phyloP scores from a whole-genome alignment of 2,113 vertebrate species.

The Percopsis transmontana region DNA sequence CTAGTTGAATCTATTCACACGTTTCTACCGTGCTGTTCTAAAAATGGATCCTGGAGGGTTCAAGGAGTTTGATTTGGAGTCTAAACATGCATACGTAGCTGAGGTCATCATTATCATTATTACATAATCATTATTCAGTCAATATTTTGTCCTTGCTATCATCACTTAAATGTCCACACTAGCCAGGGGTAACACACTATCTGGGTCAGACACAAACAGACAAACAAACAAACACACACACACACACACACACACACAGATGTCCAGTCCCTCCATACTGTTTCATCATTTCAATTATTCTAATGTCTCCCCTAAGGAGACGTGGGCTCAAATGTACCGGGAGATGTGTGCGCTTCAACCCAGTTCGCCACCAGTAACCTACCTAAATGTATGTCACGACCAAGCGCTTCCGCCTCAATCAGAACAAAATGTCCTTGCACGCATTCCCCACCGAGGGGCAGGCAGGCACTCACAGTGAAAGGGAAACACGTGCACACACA shows the following conservation, averaged over 20 bases:
- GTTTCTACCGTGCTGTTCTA: too few species aligned
- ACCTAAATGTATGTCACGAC: constrained; percentile 72
- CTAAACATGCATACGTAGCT: too few species aligned
- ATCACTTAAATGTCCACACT: constrained; percentile 7
- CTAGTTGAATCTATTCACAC: too few species aligned
- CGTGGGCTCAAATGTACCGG: constrained; percentile 11
- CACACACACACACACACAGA: not conserved
- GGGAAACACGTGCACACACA: constrained; percentile 1
- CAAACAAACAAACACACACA: not conserved
- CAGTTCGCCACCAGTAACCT: constrained; percentile 59
- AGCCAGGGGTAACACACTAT: not conserved
- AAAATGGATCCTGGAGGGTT: constrained; percentile 32
- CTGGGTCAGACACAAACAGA: not conserved
- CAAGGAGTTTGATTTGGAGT: not conserved
- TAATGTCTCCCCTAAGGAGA: constrained; percentile 35
- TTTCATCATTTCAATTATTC: constrained; percentile 26
- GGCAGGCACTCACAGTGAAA: constrained; percentile 45
- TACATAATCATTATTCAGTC: too few species aligned
- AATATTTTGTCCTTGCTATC: not conserved
- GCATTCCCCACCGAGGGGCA: constrained; percentile 76
- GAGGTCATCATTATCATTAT: too few species aligned
- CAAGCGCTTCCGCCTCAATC: constrained; percentile 46
- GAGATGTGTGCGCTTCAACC: constrained; percentile 49
- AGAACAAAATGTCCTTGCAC: constrained; percentile 72
- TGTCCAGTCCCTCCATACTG: not conserved